Evolutionary conservation across 2,888 invertebrate genomes (phyloP), one percentile per base, ranked within the genome.

Genomic region (Dynastes maya): DNA sequence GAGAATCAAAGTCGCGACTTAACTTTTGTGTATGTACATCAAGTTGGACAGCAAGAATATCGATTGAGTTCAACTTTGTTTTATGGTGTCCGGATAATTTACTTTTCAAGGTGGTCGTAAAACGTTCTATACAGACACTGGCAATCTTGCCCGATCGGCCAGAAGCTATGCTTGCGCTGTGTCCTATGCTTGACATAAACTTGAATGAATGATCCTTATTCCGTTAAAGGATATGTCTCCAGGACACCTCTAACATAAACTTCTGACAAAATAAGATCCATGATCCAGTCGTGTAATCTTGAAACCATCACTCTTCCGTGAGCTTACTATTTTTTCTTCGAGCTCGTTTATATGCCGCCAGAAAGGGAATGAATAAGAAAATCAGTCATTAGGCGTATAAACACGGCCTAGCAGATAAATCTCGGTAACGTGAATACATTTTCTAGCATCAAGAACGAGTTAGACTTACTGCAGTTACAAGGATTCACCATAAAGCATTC

Each of bases 41-140:
- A 82, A 80, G 76, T 80, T 67, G 76, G 80, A 82, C 80, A 80
- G 80, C 75, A 77, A 78, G 79, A 80, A 76, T 82, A 82, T 83
- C 82, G 82, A 83, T 83, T 82, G 80, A 81, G 80, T 79, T 77
- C 80, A 80, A 82, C 81, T 82, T 83, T 82, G 81, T 82, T 82
- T 83, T 84, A 83, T 83, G 79, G 82, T 83, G 82, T 83, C 81
- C 81, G 83, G 83, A 82, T 84, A 84, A 84, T 84, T 84, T 84
- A 84, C 82, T 84, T 80, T 82, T 82, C 83, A 83, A 83, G 82
- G 80, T 82, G 82, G 81, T 84, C 85, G 83, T 85, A 85, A 85
- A 85, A 83, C 83, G 83, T 84, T 81, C 82, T 82, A 72, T 79
- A 72, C 78, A 81, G 82, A 81, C 81, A 81, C 80, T 80, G 79